Conservation (phyloP, 2,113 vertebrate species). For the Lonchura striata region DNA sequence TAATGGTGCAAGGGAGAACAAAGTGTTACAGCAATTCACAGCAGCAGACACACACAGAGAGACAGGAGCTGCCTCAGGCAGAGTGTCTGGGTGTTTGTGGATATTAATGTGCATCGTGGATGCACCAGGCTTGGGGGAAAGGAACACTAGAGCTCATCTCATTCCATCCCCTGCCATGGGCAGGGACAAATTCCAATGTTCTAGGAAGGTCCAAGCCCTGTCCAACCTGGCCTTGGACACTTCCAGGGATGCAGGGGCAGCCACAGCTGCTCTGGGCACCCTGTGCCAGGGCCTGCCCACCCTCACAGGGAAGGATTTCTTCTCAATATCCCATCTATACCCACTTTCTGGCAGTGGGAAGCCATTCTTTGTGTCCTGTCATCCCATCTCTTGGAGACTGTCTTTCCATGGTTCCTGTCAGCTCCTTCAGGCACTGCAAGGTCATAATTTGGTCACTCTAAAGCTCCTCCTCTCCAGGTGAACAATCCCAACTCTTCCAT, state of each 20-base stretch:
- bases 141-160: background rate
- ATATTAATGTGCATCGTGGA: background rate
- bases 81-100: no score
- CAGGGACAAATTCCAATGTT: rapidly evolving
- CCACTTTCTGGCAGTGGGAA: rapidly evolving
- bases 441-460: rapidly evolving
- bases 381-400: background rate
- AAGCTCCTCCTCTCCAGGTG: background rate
- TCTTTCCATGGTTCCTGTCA: rapidly evolving
- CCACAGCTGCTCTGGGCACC: background rate
- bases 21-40: background rate
- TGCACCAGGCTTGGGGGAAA: background rate
- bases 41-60: background rate
- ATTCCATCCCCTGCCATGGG: background rate
- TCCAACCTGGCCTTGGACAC: rapidly evolving
- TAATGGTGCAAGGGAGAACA: background rate
- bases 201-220: rapidly evolving
- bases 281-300: background rate
- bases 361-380: background rate
- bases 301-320: background rate
- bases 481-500: background rate
- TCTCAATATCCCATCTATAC: background rate
- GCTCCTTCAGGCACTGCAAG: background rate
- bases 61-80: background rate
- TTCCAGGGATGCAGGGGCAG: background rate